These are phyloP conservation scores for Leptonema lineaticorne DNA, from an alignment of 1,140 invertebrate species.

Conservation along the genomic window DNA sequence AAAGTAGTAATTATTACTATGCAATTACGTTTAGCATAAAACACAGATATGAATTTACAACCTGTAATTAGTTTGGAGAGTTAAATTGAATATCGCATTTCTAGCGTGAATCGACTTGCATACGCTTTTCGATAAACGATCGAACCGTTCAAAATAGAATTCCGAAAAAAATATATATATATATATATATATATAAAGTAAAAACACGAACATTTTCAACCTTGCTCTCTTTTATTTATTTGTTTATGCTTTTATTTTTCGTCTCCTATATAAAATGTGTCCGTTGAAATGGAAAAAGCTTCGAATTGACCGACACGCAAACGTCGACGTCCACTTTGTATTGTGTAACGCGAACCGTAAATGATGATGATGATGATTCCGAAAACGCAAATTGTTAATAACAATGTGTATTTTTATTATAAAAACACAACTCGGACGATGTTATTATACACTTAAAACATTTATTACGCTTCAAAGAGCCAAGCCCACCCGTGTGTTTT, in stretches of 20 bases:
- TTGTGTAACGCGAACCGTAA: constrained; percentile 24
- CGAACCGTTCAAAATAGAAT: too few species aligned
- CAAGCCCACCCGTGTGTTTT: neutral
- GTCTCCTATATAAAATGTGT: too few species aligned
- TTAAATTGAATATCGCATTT: too few species aligned
- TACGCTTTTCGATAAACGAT: too few species aligned
- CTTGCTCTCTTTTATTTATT: neutral
- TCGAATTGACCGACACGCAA: constrained; percentile 9
- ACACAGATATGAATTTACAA: too few species aligned
- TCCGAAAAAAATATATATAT: too few species aligned
- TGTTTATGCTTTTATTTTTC: neutral
- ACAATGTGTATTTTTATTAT: constrained; percentile 11
- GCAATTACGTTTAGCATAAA: too few species aligned
- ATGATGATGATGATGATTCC: constrained; percentile 32
- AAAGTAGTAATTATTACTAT: too few species aligned
- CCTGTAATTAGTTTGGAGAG: too few species aligned
- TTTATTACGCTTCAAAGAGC: neutral
- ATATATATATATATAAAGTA: too few species aligned
- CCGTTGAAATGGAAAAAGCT: neutral
- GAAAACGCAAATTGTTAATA: constrained; percentile 28
- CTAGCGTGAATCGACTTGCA: too few species aligned
- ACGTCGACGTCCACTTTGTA: neutral
- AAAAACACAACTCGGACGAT: constrained; percentile 1
- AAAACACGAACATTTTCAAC: too few species aligned
- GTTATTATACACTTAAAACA: constrained; percentile 7